Base-by-base conservation (phyloP, 2,113 vertebrate species). In the Psilopogon haemacephalus region DNA sequence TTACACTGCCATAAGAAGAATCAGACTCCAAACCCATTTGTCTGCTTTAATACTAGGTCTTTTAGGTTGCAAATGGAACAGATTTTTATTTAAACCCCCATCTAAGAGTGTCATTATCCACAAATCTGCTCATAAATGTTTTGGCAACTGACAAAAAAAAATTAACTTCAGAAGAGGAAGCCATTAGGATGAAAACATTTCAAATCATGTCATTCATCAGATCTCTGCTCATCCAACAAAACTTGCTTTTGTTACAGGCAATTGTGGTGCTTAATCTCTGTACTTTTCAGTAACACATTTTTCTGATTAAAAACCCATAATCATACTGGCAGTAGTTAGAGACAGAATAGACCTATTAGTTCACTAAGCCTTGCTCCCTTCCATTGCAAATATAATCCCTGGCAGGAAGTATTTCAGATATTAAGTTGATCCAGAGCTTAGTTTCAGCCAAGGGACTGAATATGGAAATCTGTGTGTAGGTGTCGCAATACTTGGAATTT, bases 101-200 rank as follows among this genome's bases (percentile, higher is more conserved):
- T 94, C 90, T 91, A 89, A 92, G 90, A 97, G 95, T 96, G 95
- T 96, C 95, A 96, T 96, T 96, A 97, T 96, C 95, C 92, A 96
- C 95, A 96, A 96, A 97, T 96, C 95, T 96, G 95, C 94, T 97
- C 96, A 96, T 96, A 95, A 97, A 96, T 96, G 95, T 97, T 97
- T 96, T 97, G 96, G 96, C 96, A 96, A 97, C 95, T 97, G 96
- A 96, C 95, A 95, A 95, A 95, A 94, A 94, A 94, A 97, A 93
- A 97, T 92, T 95, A 94, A 95, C 95, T 95, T 94, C 91, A 95
- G 92, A 93, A 95, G 87, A 96, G 92, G 95, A 96, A 97, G 91
- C 92, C 96, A 95, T 96, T 95, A 96, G 92, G 95, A 96, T 94
- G 95, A 97, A 97, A 97, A 97, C 95, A 96, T 95, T 97, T 97